Evolutionary conservation across 2,113 vertebrate species (phyloP).

Genomic region (Thalassoma bifasciatum): DNA sequence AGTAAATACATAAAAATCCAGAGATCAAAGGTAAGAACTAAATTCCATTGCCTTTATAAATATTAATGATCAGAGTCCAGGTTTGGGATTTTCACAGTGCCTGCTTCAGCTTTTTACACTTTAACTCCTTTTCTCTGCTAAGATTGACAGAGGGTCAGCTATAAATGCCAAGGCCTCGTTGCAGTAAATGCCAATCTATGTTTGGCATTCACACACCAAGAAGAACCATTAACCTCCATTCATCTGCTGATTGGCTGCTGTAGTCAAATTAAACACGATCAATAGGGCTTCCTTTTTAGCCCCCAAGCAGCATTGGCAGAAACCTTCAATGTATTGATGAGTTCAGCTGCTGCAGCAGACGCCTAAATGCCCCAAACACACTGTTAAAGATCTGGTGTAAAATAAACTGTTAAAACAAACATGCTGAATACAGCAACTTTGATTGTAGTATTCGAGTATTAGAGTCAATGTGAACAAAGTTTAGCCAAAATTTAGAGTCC

Average conservation of each 20-base stretch:
- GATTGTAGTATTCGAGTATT: too few relatives aligned
- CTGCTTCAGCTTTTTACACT: slow-evolving; percentile 23
- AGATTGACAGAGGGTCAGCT: slow-evolving; percentile 42
- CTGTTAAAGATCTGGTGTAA: slow-evolving; percentile 6
- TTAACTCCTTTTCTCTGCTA: slow-evolving; percentile 31
- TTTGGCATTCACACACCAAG: slow-evolving; percentile 57
- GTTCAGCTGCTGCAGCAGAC: slow-evolving; percentile 12
- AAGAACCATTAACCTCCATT: slow-evolving; percentile 66
- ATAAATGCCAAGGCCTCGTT: slow-evolving; percentile 58
- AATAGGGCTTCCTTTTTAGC: slow-evolving; percentile 62
- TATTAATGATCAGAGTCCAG: neutral
- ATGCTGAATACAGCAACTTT: neutral
- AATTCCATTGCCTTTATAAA: neutral
- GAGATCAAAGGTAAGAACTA: too few relatives aligned
- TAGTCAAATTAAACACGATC: slow-evolving; percentile 59
- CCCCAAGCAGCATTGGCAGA: slow-evolving; percentile 49
- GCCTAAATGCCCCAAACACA: slow-evolving; percentile 10
- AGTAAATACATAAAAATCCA: too few relatives aligned
- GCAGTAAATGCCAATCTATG: slow-evolving; percentile 71
- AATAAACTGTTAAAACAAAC: neutral
- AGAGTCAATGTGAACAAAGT: too few relatives aligned
- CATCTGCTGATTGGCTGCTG: slow-evolving; percentile 55
- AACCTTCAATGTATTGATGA: slow-evolving; percentile 59
- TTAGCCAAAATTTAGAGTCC: too few relatives aligned
- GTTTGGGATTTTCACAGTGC: slow-evolving; percentile 12